These are phyloP conservation scores for Chaenodraco wilsoni DNA, from an alignment of 2,797 vertebrate genomes.

Conservation along the genomic window DNA sequence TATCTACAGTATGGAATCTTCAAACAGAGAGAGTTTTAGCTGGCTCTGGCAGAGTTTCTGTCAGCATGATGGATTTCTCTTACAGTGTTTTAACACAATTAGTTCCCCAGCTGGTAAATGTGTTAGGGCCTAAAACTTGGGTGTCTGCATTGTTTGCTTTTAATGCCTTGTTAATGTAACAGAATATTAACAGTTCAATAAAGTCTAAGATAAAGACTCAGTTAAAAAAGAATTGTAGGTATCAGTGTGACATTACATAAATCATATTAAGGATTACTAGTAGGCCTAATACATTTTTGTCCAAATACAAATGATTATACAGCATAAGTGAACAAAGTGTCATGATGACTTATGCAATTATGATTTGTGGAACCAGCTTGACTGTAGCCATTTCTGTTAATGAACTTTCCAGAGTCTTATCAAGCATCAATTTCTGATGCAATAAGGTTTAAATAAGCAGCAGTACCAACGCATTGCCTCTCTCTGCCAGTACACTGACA, in stretches of 20 bases:
- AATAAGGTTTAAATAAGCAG: conserved; percentile 44
- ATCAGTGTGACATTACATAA: conserved; percentile 44
- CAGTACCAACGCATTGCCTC: conserved; percentile 3
- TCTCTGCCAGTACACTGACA: conserved; percentile 4
- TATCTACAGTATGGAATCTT: not conserved
- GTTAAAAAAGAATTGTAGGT: conserved; percentile 56
- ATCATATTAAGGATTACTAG: conserved; percentile 38
- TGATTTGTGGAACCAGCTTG: conserved; percentile 14
- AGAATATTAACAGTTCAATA: conserved; percentile 63
- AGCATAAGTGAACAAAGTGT: conserved; percentile 28
- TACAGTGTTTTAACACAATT: conserved; percentile 37
- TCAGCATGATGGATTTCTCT: conserved; percentile 6
- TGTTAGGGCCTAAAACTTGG: conserved; percentile 56
- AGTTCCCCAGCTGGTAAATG: conserved; percentile 53
- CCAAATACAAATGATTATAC: conserved; percentile 42
- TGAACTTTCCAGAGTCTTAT: conserved; percentile 34
- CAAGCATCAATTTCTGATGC: conserved; percentile 32
- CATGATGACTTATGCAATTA: conserved; percentile 31
- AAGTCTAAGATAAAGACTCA: conserved; percentile 38
- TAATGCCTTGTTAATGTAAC: conserved; percentile 61
- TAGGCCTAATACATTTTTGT: not conserved
- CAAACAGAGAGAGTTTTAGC: not conserved
- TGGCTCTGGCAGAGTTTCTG: not conserved
- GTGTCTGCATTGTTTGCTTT: conserved; percentile 46
- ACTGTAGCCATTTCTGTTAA: conserved; percentile 37